Evolutionary conservation across 1,140 invertebrate genomes (phyloP).

Genomic region (Trichogramma pretiosum): DNA sequence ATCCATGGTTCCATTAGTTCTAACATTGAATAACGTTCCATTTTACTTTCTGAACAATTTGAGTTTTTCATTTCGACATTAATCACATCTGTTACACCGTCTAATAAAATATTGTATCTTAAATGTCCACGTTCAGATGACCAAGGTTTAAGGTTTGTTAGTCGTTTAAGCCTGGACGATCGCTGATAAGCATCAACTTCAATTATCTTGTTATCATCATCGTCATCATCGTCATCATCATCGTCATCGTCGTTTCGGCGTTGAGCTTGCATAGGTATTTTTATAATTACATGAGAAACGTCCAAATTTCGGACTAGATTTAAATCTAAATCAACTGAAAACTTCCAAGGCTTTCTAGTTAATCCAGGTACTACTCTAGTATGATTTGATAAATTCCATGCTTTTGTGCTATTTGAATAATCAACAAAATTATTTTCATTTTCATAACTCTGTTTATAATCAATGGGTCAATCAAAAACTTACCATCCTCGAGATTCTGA

Average conservation of each 20-base stretch:
- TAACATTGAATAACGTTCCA: conserved; percentile 49
- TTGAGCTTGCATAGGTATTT: conserved; percentile 40
- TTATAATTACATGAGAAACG: conserved; percentile 64
- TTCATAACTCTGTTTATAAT: too few relatives aligned
- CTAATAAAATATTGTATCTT: conserved; percentile 29
- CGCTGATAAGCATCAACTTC: conserved; percentile 31
- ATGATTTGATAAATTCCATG: conserved; percentile 56
- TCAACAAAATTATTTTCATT: too few relatives aligned
- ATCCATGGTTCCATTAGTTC: conserved; percentile 58
- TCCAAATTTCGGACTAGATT: conserved; percentile 49
- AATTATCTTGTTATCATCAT: conserved; percentile 26
- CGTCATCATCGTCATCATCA: conserved; percentile 6
- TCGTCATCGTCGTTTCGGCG: background rate
- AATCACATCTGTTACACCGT: conserved; percentile 24
- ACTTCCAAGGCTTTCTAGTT: conserved; percentile 44
- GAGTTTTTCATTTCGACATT: conserved; percentile 28
- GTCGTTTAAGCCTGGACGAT: conserved; percentile 19
- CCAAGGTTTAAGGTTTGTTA: conserved; percentile 14
- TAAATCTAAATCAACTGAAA: conserved; percentile 52
- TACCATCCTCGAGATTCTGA: conserved; percentile 42
- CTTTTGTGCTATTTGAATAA: conserved; percentile 55
- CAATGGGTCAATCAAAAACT: too few relatives aligned
- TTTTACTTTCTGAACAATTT: conserved; percentile 35
- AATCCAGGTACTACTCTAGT: conserved; percentile 47
- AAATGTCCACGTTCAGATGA: conserved; percentile 21